Percentiles rank a stretch among this genome's conserved stretches.
Evolutionary conservation across 92 coral and sea anemone species (phyloP).

Genomic region (Anthopleura xanthogrammica): DNA sequence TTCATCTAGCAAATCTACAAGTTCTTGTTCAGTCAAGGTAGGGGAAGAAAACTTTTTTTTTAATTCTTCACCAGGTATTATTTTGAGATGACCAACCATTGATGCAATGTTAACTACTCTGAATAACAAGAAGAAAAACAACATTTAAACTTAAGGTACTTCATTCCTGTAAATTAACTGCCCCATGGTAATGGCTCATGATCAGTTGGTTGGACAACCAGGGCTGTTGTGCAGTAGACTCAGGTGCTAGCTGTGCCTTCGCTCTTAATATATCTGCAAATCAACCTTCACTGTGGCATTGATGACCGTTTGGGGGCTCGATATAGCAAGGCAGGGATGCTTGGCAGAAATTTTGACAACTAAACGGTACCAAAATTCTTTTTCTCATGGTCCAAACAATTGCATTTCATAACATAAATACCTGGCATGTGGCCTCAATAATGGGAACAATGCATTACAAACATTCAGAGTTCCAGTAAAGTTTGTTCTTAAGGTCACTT

Average conservation of each 20-base stretch:
- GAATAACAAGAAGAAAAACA: background rate
- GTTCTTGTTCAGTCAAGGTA: constrained; percentile 63
- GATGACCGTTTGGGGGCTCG: too few relatives aligned
- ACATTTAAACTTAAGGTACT: background rate
- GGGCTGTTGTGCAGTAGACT: too few relatives aligned
- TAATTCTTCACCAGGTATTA: constrained; percentile 43
- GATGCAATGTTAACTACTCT: constrained; percentile 85
- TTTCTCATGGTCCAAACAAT: too few relatives aligned
- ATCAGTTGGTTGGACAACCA: too few relatives aligned
- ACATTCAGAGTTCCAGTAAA: constrained; percentile 68
- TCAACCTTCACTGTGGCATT: too few relatives aligned
- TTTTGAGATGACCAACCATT: constrained; percentile 23
- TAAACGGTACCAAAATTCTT: too few relatives aligned
- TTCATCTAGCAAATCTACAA: constrained; percentile 56
- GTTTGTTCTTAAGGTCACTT: constrained; percentile 63
- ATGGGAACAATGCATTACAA: constrained; percentile 60
- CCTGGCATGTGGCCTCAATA: constrained; percentile 84
- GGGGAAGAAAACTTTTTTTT: constrained; percentile 54
- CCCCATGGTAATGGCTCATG: too few relatives aligned
- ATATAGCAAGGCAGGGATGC: too few relatives aligned
- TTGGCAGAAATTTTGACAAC: too few relatives aligned
- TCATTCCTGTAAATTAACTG: too few relatives aligned
- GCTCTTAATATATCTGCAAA: too few relatives aligned
- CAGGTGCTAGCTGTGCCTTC: too few relatives aligned
- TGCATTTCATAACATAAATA: background rate